Conservation (phyloP, 2,888 invertebrate species). For the Stratiomys singularior region DNA sequence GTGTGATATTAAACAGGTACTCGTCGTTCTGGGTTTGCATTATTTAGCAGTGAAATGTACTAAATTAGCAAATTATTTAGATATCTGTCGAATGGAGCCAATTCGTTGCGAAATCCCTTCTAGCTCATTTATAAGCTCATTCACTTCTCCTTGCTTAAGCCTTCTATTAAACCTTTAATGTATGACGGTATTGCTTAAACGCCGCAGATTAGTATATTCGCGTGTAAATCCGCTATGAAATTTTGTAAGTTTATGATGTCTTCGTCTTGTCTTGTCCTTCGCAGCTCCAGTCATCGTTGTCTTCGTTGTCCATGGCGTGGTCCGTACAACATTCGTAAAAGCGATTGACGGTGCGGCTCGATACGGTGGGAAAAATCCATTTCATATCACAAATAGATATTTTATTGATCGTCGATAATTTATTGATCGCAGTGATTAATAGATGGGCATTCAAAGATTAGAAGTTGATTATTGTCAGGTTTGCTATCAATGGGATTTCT, state of each 20-base stretch:
- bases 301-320: not conserved
- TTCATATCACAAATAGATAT: constrained; percentile 44
- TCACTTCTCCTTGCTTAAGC: not conserved
- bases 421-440: constrained; percentile 45
- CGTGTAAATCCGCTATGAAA: constrained; percentile 6
- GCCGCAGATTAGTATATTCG: not conserved
- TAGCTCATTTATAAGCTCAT: no score
- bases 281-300: no score
- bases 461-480: constrained; percentile 47
- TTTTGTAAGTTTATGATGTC: constrained; percentile 43
- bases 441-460: constrained; percentile 44
- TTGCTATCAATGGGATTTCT: constrained; percentile 39
- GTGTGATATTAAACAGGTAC: no score
- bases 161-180: not conserved
- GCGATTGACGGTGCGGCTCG: constrained; percentile 29
- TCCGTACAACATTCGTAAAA: constrained; percentile 36
- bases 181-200: not conserved
- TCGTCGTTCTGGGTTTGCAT: no score
- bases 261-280: constrained; percentile 41
- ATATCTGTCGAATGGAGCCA: no score
- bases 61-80: no score
- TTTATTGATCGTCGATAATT: constrained; percentile 46
- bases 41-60: no score
- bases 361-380: constrained; percentile 45
- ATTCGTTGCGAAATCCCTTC: no score